Evolutionary conservation across 2,888 invertebrate genomes (phyloP).

Genomic region (Arctia plantaginis): DNA sequence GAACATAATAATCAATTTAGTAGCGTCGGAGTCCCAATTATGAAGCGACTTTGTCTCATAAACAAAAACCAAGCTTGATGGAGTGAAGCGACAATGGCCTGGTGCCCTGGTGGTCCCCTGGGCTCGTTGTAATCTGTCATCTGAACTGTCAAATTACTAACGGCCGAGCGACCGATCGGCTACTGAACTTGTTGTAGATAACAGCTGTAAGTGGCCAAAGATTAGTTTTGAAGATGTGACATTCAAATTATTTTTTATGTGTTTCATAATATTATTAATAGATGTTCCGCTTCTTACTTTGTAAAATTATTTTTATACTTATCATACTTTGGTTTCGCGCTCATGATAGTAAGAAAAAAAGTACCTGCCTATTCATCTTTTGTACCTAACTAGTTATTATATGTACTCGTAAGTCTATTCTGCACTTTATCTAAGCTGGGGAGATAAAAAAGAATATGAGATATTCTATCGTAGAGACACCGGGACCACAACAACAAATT

Average conservation of each 20-base stretch:
- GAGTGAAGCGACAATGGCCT: constrained; percentile 76
- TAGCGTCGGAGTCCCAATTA: constrained; percentile 76
- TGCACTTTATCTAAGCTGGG: no score
- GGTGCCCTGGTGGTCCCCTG: constrained; percentile 83
- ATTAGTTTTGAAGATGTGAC: constrained; percentile 51
- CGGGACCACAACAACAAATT: no score
- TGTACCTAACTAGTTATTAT: no score
- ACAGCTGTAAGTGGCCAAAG: constrained; percentile 72
- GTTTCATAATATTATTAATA: not conserved
- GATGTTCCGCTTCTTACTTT: not conserved
- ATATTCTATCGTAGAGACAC: no score
- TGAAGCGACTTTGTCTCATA: constrained; percentile 57
- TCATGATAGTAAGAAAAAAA: no score
- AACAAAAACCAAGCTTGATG: constrained; percentile 74
- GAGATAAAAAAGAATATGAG: no score
- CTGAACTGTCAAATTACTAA: constrained; percentile 87
- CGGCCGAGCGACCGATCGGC: constrained; percentile 85
- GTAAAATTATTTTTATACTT: not conserved
- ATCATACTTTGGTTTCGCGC: not conserved
- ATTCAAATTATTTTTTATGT: constrained; percentile 5
- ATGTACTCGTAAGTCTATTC: no score
- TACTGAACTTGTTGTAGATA: constrained; percentile 86
- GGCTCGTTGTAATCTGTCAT: constrained; percentile 84
- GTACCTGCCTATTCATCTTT: no score
- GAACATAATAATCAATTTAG: constrained; percentile 41